Evolutionary conservation across 2,113 vertebrate species (phyloP).

Genomic region (Ophthalmolycus amberensis): DNA sequence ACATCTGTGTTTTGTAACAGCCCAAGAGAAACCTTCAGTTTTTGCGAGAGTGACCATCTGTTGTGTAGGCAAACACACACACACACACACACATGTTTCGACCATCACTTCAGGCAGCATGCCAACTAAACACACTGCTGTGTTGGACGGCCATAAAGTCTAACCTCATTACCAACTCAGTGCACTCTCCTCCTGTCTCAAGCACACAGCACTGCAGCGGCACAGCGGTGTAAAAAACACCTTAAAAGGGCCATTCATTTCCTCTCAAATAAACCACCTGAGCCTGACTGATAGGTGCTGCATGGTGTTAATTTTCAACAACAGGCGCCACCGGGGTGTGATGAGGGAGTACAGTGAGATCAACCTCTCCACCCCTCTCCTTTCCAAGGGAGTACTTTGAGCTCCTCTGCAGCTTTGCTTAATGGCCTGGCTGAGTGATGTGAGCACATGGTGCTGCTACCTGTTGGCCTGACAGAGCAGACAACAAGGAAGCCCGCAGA

Average conservation of each 20-base stretch:
- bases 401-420: conserved; percentile 42
- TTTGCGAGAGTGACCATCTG: conserved; percentile 41
- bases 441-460: conserved; percentile 63
- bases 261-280: conserved; percentile 71
- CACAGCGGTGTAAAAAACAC: conserved; percentile 50
- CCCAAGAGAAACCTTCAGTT: background rate
- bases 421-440: conserved; percentile 57
- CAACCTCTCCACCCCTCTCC: conserved; percentile 41
- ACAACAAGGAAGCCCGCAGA: conserved; percentile 35
- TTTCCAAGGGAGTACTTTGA: conserved; percentile 11
- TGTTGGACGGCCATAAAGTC: conserved; percentile 59
- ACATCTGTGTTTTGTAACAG: background rate
- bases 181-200: conserved; percentile 53
- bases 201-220: conserved; percentile 54
- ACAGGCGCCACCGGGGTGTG: conserved; percentile 57
- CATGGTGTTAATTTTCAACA: conserved; percentile 67
- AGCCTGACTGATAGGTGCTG: conserved; percentile 69
- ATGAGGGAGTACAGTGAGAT: conserved; percentile 47
- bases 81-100: conserved; percentile 52
- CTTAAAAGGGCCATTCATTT: conserved; percentile 62
- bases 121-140: conserved; percentile 49
- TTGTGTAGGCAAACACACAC: conserved; percentile 39
- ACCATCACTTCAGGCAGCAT: conserved; percentile 42
- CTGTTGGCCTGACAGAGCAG: conserved; percentile 58
- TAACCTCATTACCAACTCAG: conserved; percentile 59